Conservation (phyloP, 2,888 invertebrate genomes). For the Chymomyza amoena region DNA sequence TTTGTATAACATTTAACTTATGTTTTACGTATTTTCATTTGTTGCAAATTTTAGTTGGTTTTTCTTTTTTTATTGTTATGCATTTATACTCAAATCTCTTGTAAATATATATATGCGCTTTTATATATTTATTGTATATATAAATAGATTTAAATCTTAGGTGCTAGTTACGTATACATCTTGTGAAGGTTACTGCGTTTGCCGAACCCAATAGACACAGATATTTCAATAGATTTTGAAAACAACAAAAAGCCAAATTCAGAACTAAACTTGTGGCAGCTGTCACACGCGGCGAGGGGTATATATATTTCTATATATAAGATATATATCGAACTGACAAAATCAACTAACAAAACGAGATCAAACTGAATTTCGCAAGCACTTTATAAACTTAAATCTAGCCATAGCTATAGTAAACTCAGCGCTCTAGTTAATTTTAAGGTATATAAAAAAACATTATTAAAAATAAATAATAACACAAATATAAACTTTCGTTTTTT, state of each 20-base stretch:
- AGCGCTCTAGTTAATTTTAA: conserved; percentile 9
- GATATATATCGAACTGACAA: conserved; percentile 39
- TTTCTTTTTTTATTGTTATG: conserved; percentile 57
- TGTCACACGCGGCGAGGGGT: conserved; percentile 7
- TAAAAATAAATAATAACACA: conserved; percentile 62
- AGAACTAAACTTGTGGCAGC: background rate
- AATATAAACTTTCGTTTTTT: conserved; percentile 46
- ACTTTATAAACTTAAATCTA: conserved; percentile 14
- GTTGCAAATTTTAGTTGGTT: conserved; percentile 38
- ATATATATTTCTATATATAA: background rate
- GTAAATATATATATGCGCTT: conserved; percentile 34
- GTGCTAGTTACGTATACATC: conserved; percentile 79
- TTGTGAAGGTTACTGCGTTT: conserved; percentile 68
- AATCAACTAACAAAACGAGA: conserved; percentile 64
- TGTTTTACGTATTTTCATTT: conserved; percentile 43
- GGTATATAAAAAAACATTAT: conserved; percentile 20
- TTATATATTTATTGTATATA: conserved; percentile 35
- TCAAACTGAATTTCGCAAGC: conserved; percentile 58
- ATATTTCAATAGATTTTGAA: background rate
- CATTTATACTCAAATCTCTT: conserved; percentile 43
- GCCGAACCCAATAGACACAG: background rate
- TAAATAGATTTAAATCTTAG: conserved; percentile 60
- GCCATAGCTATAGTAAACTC: background rate
- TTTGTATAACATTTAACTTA: conserved; percentile 68
- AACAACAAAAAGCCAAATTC: background rate